phyloP scores from a whole-genome alignment of 2,888 invertebrate genomes.

The Tipula lateralis region DNA sequence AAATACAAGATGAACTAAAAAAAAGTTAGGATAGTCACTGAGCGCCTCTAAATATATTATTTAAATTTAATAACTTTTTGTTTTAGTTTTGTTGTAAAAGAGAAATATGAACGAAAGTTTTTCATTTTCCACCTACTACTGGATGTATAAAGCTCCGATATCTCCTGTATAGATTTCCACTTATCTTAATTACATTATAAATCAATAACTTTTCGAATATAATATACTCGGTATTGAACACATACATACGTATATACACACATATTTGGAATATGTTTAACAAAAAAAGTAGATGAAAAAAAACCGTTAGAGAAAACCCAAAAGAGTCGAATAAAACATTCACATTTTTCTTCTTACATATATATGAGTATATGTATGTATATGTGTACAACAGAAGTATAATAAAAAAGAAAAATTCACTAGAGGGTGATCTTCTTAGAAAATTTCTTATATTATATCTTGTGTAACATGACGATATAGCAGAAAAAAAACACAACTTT shows the following conservation, averaged over 20 bases:
- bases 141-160: background rate
- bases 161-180: background rate
- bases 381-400: background rate
- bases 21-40: background rate
- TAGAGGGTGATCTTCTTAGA: slow-evolving; percentile 19
- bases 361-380: background rate
- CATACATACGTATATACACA: background rate
- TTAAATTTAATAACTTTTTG: slow-evolving; percentile 12
- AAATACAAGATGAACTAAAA: background rate
- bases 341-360: background rate
- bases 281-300: background rate
- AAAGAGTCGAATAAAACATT: background rate
- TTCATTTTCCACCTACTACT: background rate
- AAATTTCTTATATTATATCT: background rate
- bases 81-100: background rate
- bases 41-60: slow-evolving; percentile 1
- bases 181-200: slow-evolving; percentile 24
- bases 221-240: background rate
- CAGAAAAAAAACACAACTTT: background rate
- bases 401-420: background rate
- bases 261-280: background rate
- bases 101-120: background rate
- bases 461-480: slow-evolving; percentile 14
- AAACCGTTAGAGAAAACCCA: slow-evolving; percentile 11
- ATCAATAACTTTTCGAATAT: background rate